A percentile compares a stretch with the other conserved stretches of the same genome.
phyloP scores from a whole-genome alignment of 2,888 invertebrate species.

The Orthosia cruda region DNA sequence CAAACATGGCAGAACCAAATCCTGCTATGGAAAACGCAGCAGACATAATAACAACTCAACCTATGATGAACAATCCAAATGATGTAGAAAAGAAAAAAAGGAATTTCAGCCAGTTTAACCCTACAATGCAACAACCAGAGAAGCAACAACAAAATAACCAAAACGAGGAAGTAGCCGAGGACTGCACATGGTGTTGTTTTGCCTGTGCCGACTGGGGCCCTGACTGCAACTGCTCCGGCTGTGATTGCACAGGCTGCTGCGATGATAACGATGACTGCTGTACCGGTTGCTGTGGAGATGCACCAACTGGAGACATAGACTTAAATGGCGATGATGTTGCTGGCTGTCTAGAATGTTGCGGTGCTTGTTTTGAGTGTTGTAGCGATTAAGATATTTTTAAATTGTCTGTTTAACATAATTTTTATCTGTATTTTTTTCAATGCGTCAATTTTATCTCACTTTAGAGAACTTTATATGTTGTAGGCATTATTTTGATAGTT shows the following conservation, averaged over 20 bases:
- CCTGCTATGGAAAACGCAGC: neutral
- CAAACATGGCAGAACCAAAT: neutral
- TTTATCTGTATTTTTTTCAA: neutral
- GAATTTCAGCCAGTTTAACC: conserved; percentile 11
- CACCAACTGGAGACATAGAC: neutral
- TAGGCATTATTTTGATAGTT: neutral
- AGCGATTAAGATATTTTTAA: conserved; percentile 8
- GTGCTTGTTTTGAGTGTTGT: conserved; percentile 34
- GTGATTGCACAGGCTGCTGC: neutral
- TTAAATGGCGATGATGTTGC: neutral
- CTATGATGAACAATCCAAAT: neutral
- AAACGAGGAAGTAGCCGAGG: accelerated
- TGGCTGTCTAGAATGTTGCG: conserved; percentile 31
- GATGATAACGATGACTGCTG: conserved; percentile 34
- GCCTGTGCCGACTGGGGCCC: neutral
- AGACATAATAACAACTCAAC: conserved; percentile 44
- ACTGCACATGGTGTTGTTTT: conserved; percentile 5
- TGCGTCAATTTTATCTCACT: neutral
- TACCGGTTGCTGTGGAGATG: conserved; percentile 26
- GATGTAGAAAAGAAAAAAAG: conserved; percentile 6
- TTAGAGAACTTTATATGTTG: neutral
- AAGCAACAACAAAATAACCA: neutral
- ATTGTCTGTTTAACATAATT: neutral
- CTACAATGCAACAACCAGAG: neutral
- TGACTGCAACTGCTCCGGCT: neutral